Evolutionary conservation across 2,888 invertebrate species (phyloP), one percentile per base, ranked within the genome.

Genomic region (Oligia strigilis): DNA sequence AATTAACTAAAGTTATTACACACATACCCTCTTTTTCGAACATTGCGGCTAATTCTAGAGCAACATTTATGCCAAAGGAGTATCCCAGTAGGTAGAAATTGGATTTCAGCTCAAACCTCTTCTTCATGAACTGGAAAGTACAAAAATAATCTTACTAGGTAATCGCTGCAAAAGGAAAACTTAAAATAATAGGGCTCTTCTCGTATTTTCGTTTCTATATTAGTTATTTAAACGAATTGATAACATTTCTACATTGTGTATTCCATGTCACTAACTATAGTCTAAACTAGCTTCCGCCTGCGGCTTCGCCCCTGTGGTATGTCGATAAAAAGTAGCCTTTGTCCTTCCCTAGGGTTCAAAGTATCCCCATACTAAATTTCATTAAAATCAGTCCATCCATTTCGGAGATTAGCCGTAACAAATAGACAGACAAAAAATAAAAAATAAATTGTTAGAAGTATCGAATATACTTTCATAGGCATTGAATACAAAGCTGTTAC

Each of bases 21-120:
- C 95, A 64, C 86, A 36, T 93, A 95, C 94, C 94, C 91, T 95
- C 93, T 86, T 91, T 91, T 85, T 95, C 94, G 69, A 95, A 88
- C 60, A 94, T 75, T 0, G 90, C 90, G 19, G 95, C 94, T 62
- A 95, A 78, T 78, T 95, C 94, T 49, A 95, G 83, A 23, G 94
- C 94, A 55, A 94, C 89, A 62, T 94, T 94, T 2, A 92, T 91
- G 46, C 93, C 94, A 78, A 94, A 94, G 1, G 94, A 94, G 80
- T 94, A 93, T 0, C 93, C 93, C 77, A 94, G 80, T 23, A 94
- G 83, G 43, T 92, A 90, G 75, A 93, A 94, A 62, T 89, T 92
- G 0, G 90, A 86, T 72, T 90, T 91, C 3, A 87, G 65, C 66
- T 89, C 84, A 43, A 92, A 87, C 55, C 87, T 88, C 40, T 85